Evolutionary conservation across 1,140 invertebrate species (phyloP).

Genomic region (Theocolax elegans): DNA sequence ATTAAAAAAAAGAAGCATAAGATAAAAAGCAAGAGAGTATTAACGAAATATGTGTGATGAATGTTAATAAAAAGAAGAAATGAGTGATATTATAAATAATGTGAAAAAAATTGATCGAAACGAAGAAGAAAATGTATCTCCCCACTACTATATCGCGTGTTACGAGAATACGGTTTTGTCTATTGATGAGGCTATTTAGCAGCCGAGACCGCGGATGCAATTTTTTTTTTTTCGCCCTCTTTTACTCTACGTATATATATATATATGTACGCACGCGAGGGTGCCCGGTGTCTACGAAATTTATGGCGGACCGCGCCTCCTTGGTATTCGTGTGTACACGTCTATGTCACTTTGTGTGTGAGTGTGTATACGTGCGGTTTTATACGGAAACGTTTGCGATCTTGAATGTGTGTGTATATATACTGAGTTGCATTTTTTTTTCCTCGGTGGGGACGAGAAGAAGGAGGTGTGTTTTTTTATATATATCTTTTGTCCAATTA

Average conservation of each 20-base stretch:
- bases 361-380: too few species aligned
- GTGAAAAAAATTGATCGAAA: conserved; percentile 29
- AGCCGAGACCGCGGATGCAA: not conserved
- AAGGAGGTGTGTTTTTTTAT: not conserved
- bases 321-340: too few species aligned
- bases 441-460: too few species aligned
- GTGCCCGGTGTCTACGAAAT: not conserved
- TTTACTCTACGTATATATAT: not conserved
- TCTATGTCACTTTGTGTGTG: too few species aligned
- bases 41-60: not conserved
- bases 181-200: conserved; percentile 21
- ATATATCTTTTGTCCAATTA: not conserved
- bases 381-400: too few species aligned
- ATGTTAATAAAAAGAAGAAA: not conserved
- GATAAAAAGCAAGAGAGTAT: too few species aligned
- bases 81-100: not conserved
- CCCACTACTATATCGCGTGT: not conserved
- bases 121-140: not conserved
- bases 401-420: not conserved
- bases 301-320: not conserved
- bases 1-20: too few species aligned
- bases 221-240: not conserved
- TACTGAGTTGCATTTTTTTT: too few species aligned
- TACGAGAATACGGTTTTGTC: not conserved
- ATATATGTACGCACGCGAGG: not conserved